Base-by-base conservation (phyloP, 2,113 vertebrate species). In the Erpornis zantholeuca region DNA sequence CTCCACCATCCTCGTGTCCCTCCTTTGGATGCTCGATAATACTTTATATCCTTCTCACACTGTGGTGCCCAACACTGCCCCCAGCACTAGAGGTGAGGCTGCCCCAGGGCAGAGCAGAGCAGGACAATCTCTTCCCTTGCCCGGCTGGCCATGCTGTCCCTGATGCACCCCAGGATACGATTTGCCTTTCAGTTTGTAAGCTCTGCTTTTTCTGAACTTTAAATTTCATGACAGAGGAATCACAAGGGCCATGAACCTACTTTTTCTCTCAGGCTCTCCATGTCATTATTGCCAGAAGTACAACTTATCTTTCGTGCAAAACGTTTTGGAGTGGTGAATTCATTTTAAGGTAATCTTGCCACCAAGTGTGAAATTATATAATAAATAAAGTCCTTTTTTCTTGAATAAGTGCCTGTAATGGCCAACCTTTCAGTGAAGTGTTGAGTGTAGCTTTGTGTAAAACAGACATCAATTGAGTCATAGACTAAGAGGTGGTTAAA, bases 31-130 rank as follows among this genome's bases (percentile, higher is more conserved):
- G 23, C 9, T 33, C 11, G 33, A 4, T 38, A 15, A n/a, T 20
- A n/a, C 44, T 38, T 73, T 25, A 21, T 59, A 59, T 8, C 6
- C 6, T 66, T 56, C 7, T 8, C 35, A 5, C 18, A 8, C 25
- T 3, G 0, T n/a, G 44, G 4, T 4, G 11, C 27, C 22, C 3
- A 3, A 33, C 52, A 6, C 23, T 72, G 59, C 15, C 4, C 17
- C 5, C 12, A 28, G 27, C 0, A 23, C 52, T 38, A 0, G 1
- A 38, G 69, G 9, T 53, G 28, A 53, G n/a, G 19, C 23, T 0
- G 2, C 15, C 4, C 11, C 28, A 25, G 19, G 23, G 18, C 68
- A 44, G 23, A 45, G 33, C 12, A 52, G 15, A 45, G 15, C 1
- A 3, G 54, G 9, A n/a, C 29, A 53, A 1, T 53, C n/a, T 14